Evolutionary conservation across 2,113 vertebrate genomes (phyloP).

Genomic region (Clinocottus analis): DNA sequence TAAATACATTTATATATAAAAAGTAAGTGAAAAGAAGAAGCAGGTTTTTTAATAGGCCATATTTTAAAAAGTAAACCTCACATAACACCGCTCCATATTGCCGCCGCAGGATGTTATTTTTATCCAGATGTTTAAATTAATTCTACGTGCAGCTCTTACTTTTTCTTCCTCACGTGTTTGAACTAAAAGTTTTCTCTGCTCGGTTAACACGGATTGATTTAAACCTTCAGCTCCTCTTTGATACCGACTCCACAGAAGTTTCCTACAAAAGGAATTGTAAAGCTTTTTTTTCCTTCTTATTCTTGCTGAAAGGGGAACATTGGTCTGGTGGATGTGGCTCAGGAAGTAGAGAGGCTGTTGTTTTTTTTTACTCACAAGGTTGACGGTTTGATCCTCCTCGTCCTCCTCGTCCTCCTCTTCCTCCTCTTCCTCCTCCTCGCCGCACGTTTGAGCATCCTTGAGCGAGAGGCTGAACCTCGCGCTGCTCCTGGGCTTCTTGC

Average conservation of each 20-base stretch:
- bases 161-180: neutral
- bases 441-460: neutral
- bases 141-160: neutral
- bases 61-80: neutral
- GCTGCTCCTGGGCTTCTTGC: neutral
- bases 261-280: neutral
- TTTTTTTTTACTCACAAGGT: neutral
- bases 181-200: neutral
- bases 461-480: neutral
- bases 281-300: neutral
- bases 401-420: neutral
- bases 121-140: neutral
- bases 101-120: neutral
- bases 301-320: neutral
- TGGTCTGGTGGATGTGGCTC: neutral
- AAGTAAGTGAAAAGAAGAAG: no score
- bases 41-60: neutral
- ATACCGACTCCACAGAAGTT: neutral
- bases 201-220: neutral
- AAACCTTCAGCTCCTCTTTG: neutral
- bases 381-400: neutral
- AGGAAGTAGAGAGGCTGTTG: neutral
- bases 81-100: neutral
- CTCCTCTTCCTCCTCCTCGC: neutral
- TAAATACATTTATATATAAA: no score